phyloP scores from a whole-genome alignment of 2,888 invertebrate species.

The Chalcis sispes region DNA sequence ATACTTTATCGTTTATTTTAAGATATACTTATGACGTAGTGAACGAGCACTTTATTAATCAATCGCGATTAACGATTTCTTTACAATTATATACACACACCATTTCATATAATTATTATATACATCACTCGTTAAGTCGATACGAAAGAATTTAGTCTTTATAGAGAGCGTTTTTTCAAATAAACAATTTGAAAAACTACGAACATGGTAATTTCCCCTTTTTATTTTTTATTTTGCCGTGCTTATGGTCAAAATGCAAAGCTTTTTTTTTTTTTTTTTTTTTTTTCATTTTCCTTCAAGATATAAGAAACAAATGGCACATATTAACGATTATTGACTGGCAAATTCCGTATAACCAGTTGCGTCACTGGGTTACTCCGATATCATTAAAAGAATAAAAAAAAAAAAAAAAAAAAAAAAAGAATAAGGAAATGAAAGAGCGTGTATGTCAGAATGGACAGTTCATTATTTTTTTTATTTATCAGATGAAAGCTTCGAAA shows the following conservation, averaged over 20 bases:
- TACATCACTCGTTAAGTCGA: constrained; percentile 39
- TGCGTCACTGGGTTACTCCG: constrained; percentile 52
- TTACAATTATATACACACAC: constrained; percentile 59
- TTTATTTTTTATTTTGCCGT: neutral
- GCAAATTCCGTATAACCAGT: constrained; percentile 51
- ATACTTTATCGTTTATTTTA: constrained; percentile 37
- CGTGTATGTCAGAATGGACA: constrained; percentile 39
- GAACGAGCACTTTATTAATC: constrained; percentile 46
- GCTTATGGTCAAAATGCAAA: constrained; percentile 34
- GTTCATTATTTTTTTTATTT: constrained; percentile 15
- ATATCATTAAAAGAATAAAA: constrained; percentile 25
- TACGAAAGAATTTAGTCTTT: constrained; percentile 28
- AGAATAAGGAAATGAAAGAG: constrained; percentile 25
- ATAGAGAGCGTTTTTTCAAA: constrained; percentile 26
- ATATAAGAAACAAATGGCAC: constrained; percentile 54
- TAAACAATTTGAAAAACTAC: constrained; percentile 39
- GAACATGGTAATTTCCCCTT: constrained; percentile 3
- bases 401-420: constrained; percentile 17
- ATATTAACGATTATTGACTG: constrained; percentile 55
- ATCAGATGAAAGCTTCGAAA: too few relatives aligned
- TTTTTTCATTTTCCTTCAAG: constrained; percentile 24
- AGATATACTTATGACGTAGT: constrained; percentile 37
- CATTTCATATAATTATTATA: constrained; percentile 53
- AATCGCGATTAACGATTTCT: constrained; percentile 50
- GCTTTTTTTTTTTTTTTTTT: constrained; percentile 32